phyloP scores from a whole-genome alignment of 1,140 invertebrate species.

The Drosophila sproati region DNA sequence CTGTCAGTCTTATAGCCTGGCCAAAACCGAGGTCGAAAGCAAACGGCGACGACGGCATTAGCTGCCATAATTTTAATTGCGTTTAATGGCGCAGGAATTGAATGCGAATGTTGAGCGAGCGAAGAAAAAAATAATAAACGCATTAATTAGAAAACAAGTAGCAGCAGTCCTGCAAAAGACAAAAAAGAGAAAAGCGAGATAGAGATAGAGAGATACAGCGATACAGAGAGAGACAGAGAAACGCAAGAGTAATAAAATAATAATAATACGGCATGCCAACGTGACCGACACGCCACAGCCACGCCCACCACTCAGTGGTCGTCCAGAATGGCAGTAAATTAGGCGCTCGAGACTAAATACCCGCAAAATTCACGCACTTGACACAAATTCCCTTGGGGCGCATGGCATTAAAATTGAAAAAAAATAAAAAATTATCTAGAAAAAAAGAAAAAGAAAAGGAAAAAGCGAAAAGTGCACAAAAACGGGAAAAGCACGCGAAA shows the following conservation, averaged over 20 bases:
- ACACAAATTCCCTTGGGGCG: conserved; percentile 70
- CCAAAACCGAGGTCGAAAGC: not conserved
- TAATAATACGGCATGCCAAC: conserved; percentile 69
- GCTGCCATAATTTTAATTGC: conserved; percentile 77
- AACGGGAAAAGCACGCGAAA: conserved; percentile 51
- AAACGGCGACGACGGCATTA: conserved; percentile 54
- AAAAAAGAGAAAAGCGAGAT: not conserved
- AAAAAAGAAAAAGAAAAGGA: conserved; percentile 15
- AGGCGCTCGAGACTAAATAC: conserved; percentile 60
- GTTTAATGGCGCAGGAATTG: conserved; percentile 70
- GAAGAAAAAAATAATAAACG: conserved; percentile 37
- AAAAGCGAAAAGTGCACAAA: conserved; percentile 28
- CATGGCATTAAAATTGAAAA: conserved; percentile 71
- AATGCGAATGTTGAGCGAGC: conserved; percentile 49
- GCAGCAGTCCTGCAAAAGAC: conserved; percentile 17
- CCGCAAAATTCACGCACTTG: conserved; percentile 73
- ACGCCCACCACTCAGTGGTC: conserved; percentile 4
- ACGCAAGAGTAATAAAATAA: conserved; percentile 66
- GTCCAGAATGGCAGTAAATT: conserved; percentile 55
- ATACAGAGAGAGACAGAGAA: too few species aligned
- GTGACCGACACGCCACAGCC: conserved; percentile 49
- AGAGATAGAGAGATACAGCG: conserved; percentile 3
- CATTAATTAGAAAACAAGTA: conserved; percentile 75
- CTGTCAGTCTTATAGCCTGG: conserved; percentile 4
- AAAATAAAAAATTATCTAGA: conserved; percentile 40